Evolutionary conservation across 1,140 invertebrate genomes (phyloP).

Genomic region (Drosophila bocki): DNA sequence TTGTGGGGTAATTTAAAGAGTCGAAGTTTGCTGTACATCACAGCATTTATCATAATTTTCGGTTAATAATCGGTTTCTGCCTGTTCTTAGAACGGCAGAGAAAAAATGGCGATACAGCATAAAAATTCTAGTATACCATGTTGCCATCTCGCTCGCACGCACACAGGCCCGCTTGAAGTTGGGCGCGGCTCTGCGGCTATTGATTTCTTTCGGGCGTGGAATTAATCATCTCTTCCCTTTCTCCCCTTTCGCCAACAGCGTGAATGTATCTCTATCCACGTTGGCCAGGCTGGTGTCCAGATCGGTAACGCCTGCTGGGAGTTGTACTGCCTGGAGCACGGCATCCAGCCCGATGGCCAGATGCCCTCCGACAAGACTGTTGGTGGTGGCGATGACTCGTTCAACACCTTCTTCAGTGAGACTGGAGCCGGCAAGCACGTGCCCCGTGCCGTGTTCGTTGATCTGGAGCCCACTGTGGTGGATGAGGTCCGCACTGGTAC

Average conservation of each 20-base stretch:
- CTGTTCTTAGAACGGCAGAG: not conserved
- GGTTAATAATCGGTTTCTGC: not conserved
- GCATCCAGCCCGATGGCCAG: conserved; percentile 90
- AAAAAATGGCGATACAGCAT: conserved; percentile 20
- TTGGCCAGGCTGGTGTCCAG: conserved; percentile 91
- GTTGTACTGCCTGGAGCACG: conserved; percentile 89
- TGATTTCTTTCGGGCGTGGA: conserved; percentile 47
- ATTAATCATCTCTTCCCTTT: conserved; percentile 18
- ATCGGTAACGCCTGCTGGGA: conserved; percentile 91
- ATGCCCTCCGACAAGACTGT: conserved; percentile 92
- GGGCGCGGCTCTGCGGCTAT: conserved; percentile 61
- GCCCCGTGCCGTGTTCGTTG: conserved; percentile 93
- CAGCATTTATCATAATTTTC: not conserved
- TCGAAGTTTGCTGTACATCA: no score
- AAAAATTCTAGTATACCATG: conserved; percentile 30
- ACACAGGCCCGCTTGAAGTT: conserved; percentile 10
- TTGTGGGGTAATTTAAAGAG: not conserved
- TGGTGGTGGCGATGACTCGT: conserved; percentile 90
- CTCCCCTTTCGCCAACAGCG: conserved; percentile 73
- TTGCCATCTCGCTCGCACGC: conserved; percentile 17
- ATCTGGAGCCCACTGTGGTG: conserved; percentile 95
- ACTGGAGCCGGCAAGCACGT: conserved; percentile 95
- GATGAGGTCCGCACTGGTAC: conserved; percentile 94
- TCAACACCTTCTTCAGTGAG: conserved; percentile 95
- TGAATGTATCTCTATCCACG: conserved; percentile 88